These are phyloP conservation scores for Cyrtonyx montezumae DNA, from an alignment of 2,113 vertebrate species.

Conservation along the genomic window DNA sequence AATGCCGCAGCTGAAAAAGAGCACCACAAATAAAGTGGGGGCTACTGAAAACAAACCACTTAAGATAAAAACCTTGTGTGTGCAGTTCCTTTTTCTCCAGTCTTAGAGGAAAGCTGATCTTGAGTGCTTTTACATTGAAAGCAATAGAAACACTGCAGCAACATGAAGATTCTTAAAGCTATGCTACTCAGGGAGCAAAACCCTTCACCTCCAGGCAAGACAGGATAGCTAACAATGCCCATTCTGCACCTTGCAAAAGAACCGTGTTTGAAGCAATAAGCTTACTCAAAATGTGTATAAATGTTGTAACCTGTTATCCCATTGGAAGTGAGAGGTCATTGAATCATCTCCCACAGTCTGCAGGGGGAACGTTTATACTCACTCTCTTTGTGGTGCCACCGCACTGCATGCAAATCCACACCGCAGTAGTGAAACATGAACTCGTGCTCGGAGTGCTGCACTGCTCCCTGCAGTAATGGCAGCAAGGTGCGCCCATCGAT, in stretches of 20 bases:
- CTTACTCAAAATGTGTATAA: fast-evolving
- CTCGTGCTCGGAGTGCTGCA: conserved; percentile 77
- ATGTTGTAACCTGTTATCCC: not conserved
- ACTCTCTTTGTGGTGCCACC: conserved; percentile 86
- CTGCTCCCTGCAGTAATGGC: conserved; percentile 79
- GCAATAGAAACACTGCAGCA: not conserved
- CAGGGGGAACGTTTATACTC: conserved; percentile 54
- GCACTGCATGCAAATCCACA: conserved; percentile 79
- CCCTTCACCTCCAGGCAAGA: not conserved
- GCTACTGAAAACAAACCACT: not conserved
- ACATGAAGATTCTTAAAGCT: not conserved
- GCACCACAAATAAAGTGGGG: not conserved
- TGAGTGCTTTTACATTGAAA: not conserved
- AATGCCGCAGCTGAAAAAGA: not conserved
- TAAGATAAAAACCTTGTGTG: not conserved
- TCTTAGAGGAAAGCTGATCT: not conserved
- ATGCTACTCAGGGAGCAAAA: not conserved
- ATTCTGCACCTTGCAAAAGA: not conserved
- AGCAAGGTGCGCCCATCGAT: conserved; percentile 82
- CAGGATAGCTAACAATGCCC: not conserved
- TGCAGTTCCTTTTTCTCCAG: not conserved
- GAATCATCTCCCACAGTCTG: not conserved
- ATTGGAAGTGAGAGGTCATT: not conserved
- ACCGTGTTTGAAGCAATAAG: not conserved
- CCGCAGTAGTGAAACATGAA: conserved; percentile 93